These are phyloP conservation scores for Bombus cullumanus DNA, from an alignment of 1,140 invertebrate species.

Conservation along the genomic window DNA sequence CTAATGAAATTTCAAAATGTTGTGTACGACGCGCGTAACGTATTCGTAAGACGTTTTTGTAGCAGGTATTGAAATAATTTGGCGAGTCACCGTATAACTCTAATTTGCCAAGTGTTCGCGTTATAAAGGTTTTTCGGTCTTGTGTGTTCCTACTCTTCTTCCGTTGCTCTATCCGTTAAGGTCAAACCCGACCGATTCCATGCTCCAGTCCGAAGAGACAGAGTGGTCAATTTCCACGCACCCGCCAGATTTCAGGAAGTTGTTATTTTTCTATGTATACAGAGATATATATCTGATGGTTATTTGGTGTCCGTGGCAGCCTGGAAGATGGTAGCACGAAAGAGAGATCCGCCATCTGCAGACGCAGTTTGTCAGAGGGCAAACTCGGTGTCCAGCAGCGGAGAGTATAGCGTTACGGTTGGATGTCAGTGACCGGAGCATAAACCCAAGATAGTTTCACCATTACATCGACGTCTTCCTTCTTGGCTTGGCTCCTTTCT, in stretches of 20 bases:
- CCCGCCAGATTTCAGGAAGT: neutral
- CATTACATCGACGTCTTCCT: conserved; percentile 65
- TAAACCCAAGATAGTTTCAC: conserved; percentile 79
- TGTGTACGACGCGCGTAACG: neutral
- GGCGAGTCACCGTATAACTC: neutral
- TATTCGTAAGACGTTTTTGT: neutral
- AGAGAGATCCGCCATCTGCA: conserved; percentile 6
- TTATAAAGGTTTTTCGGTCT: neutral
- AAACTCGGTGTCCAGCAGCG: conserved; percentile 68
- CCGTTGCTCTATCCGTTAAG: neutral
- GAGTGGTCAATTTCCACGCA: neutral
- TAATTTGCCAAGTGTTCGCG: neutral
- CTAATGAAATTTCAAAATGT: neutral
- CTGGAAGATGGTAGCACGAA: conserved; percentile 9
- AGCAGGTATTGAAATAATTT: neutral
- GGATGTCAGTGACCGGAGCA: conserved; percentile 80
- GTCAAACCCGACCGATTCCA: neutral
- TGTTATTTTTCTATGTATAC: neutral
- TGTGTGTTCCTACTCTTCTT: neutral
- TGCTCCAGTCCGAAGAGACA: neutral
- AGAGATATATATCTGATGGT: conserved; percentile 17
- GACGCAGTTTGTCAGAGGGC: conserved; percentile 64
- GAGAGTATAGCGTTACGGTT: conserved; percentile 64
- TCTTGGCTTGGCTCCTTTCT: conserved; percentile 64
- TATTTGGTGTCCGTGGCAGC: neutral